These are phyloP conservation scores for Ips typographus DNA, from an alignment of 1,140 invertebrate genomes.

Conservation along the genomic window DNA sequence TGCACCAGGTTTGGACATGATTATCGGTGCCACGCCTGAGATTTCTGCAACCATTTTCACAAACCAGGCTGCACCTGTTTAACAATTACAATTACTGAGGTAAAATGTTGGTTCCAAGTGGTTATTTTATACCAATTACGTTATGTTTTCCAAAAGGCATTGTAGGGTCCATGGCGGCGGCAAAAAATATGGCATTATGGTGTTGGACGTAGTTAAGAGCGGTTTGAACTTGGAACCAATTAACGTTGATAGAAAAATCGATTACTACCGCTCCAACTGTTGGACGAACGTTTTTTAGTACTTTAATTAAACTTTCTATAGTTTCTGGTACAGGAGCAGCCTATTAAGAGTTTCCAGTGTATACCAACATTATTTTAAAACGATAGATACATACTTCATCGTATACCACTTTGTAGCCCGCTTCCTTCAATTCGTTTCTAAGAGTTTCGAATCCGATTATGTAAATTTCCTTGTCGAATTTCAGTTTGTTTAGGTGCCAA, in stretches of 20 bases:
- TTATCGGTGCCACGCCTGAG: conserved; percentile 34
- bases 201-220: conserved; percentile 38
- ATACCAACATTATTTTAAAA: background rate
- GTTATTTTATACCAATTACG: background rate
- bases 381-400: conserved; percentile 19
- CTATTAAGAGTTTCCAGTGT: conserved; percentile 9
- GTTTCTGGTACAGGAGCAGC: conserved; percentile 2
- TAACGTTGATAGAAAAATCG: conserved; percentile 42
- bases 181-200: conserved; percentile 43
- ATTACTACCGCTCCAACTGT: conserved; percentile 45
- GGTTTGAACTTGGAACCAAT: conserved; percentile 39
- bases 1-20: conserved; percentile 42
- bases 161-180: conserved; percentile 35
- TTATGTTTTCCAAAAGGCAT: background rate
- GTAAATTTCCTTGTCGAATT: conserved; percentile 44
- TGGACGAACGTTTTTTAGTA: conserved; percentile 17
- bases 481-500: conserved; percentile 41
- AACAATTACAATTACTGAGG: background rate
- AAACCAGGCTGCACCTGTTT: conserved; percentile 38
- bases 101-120: background rate
- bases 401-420: conserved; percentile 39
- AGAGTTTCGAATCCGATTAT: conserved; percentile 35
- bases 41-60: conserved; percentile 35
- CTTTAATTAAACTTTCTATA: background rate
- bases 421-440: conserved; percentile 39